phyloP scores from a whole-genome alignment of 2,888 invertebrate genomes.

The Cheilosia grossa region DNA sequence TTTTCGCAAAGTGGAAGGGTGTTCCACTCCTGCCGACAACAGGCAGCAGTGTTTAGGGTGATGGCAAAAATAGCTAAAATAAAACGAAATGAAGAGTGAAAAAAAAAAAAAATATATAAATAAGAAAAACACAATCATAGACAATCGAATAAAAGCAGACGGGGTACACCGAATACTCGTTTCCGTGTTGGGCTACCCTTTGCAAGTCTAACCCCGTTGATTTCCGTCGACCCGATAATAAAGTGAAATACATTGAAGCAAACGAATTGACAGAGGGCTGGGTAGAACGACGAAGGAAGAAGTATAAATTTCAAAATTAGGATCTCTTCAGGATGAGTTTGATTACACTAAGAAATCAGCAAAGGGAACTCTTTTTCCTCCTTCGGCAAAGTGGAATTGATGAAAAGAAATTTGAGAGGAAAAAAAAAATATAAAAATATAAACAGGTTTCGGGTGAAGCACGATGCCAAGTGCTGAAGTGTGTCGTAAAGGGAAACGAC shows the following conservation, averaged over 20 bases:
- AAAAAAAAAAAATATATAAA: background rate
- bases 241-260: slow-evolving; percentile 38
- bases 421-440: slow-evolving; percentile 4
- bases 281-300: slow-evolving; percentile 25
- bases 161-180: slow-evolving; percentile 37
- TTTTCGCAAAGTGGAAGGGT: slow-evolving; percentile 33
- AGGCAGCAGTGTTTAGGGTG: slow-evolving; percentile 26
- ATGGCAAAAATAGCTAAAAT: slow-evolving; percentile 65
- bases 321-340: slow-evolving; percentile 74
- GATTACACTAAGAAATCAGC: slow-evolving; percentile 73
- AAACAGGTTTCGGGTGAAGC: slow-evolving; percentile 18
- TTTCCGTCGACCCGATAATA: slow-evolving; percentile 42
- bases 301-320: slow-evolving; percentile 72
- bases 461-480: background rate
- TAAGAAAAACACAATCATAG: slow-evolving; percentile 47
- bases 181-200: slow-evolving; percentile 49
- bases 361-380: slow-evolving; percentile 45
- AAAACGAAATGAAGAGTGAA: slow-evolving; percentile 39
- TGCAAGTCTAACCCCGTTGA: slow-evolving; percentile 49
- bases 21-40: background rate
- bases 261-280: slow-evolving; percentile 2
- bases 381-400: background rate
- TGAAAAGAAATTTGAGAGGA: slow-evolving; percentile 25
- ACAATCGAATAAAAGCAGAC: slow-evolving; percentile 65
- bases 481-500: slow-evolving; percentile 19